Evolutionary conservation across 2,888 invertebrate genomes (phyloP).

Genomic region (Plutella xylostella): DNA sequence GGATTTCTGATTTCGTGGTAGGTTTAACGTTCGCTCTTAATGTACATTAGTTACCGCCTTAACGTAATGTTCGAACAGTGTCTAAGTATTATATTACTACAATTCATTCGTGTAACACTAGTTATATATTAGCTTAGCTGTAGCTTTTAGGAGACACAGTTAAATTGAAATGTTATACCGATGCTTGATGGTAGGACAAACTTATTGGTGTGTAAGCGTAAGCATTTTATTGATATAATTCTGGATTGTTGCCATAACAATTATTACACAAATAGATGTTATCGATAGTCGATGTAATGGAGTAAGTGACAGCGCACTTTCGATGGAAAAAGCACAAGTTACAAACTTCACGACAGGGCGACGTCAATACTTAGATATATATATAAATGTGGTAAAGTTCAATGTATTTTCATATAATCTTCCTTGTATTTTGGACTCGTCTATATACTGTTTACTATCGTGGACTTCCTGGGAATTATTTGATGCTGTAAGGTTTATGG

Average conservation of each 20-base stretch:
- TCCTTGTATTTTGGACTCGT: neutral
- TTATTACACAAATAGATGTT: slow-evolving; percentile 2
- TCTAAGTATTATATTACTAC: slow-evolving; percentile 51
- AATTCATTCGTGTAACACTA: slow-evolving; percentile 56
- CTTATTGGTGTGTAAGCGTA: neutral
- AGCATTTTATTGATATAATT: slow-evolving; percentile 1
- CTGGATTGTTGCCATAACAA: neutral
- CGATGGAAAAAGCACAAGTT: slow-evolving; percentile 27
- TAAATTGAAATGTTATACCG: slow-evolving; percentile 1
- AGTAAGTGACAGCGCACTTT: slow-evolving; percentile 18
- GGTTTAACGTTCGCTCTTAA: slow-evolving; percentile 22
- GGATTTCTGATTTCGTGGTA: slow-evolving; percentile 34
- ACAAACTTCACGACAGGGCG: slow-evolving; percentile 22
- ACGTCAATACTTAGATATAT: slow-evolving; percentile 17
- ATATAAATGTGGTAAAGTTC: slow-evolving; percentile 1
- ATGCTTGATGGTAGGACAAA: neutral
- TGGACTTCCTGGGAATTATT: neutral
- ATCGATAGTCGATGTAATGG: slow-evolving; percentile 22
- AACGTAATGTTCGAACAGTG: neutral
- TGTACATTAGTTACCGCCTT: slow-evolving; percentile 60
- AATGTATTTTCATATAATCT: too few species aligned
- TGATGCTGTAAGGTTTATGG: slow-evolving; percentile 30
- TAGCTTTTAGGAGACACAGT: slow-evolving; percentile 48
- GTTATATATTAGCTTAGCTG: slow-evolving; percentile 40
- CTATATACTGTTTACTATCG: neutral